Evolutionary conservation across 2,113 vertebrate species (phyloP).

Genomic region (Tretioscincus oriximinensis): DNA sequence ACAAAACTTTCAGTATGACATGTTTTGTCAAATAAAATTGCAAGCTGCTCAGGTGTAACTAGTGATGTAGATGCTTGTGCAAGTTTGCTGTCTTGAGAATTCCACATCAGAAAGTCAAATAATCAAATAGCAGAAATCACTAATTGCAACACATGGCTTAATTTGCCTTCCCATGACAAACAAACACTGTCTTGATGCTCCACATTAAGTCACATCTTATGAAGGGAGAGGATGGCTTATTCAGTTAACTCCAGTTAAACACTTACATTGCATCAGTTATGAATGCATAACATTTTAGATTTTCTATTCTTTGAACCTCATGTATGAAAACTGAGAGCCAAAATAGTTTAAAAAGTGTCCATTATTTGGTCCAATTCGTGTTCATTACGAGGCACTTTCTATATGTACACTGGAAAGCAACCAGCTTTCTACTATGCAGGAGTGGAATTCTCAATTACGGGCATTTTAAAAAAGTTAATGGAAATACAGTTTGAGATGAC

Average conservation of each 20-base stretch:
- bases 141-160: background rate
- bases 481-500: background rate
- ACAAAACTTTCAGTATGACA: background rate
- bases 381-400: background rate
- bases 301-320: background rate
- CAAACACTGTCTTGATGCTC: background rate
- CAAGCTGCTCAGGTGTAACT: background rate
- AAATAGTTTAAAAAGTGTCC: background rate
- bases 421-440: background rate
- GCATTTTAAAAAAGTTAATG: background rate
- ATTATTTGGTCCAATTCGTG: background rate
- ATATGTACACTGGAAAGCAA: background rate
- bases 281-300: background rate
- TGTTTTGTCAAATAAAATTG: background rate
- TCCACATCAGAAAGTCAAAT: slow-evolving; percentile 1
- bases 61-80: background rate
- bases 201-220: background rate
- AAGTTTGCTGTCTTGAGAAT: background rate
- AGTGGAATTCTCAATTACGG: background rate
- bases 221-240: background rate
- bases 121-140: background rate
- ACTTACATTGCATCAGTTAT: background rate
- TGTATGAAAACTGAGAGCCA: background rate
- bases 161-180: slow-evolving; percentile 13
- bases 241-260: background rate